Conservation (phyloP, 1,140 invertebrate genomes). For the Eubasilissa regina region DNA sequence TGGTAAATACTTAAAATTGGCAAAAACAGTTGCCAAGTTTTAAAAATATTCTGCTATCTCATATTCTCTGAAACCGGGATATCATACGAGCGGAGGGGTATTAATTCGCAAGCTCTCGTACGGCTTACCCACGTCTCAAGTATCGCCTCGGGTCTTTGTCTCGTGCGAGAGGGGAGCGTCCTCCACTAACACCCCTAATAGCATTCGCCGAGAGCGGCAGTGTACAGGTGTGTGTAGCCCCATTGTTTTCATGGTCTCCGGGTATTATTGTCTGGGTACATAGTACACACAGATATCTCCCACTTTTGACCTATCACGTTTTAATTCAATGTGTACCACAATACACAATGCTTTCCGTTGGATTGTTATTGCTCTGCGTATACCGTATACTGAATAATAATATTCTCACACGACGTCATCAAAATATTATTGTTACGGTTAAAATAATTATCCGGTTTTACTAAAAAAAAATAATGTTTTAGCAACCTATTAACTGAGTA, state of each 20-base stretch:
- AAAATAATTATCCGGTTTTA: no score
- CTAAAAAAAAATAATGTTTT: no score
- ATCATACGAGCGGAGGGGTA: constrained; percentile 37
- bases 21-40: no score
- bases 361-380: no score
- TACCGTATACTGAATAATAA: no score
- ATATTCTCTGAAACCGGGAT: constrained; percentile 13
- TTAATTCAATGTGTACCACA: constrained; percentile 36
- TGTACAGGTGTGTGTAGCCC: constrained; percentile 19
- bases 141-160: constrained; percentile 47
- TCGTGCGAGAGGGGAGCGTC: constrained; percentile 25
- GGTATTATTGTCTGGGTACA: constrained; percentile 45
- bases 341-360: constrained; percentile 5
- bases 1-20: no score
- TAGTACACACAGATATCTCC: constrained; percentile 26
- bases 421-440: no score
- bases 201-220: constrained; percentile 35
- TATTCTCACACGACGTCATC: no score
- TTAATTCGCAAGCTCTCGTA: constrained; percentile 47
- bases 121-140: constrained; percentile 49
- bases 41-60: not conserved
- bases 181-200: constrained; percentile 41
- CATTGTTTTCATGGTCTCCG: constrained; percentile 37
- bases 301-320: constrained; percentile 46
- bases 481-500: no score